Evolutionary conservation across 2,888 invertebrate species (phyloP).

Genomic region (Dicroscelio sp.): DNA sequence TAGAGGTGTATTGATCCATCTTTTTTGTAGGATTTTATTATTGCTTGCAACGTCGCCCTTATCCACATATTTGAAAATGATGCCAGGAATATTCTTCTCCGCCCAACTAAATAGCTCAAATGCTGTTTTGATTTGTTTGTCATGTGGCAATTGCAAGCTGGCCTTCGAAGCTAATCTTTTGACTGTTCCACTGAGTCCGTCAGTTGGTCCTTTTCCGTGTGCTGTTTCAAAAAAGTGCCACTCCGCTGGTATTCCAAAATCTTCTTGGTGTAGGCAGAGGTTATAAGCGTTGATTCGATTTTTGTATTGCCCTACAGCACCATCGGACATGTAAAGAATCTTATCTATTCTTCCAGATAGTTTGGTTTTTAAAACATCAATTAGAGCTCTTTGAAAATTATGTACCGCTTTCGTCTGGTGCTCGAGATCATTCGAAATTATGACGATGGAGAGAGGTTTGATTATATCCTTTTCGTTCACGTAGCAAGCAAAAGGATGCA

Average conservation of each 20-base stretch:
- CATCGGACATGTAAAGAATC: constrained; percentile 70
- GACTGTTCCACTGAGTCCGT: constrained; percentile 66
- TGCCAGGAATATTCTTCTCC: constrained; percentile 41
- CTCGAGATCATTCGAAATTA: constrained; percentile 72
- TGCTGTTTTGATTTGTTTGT: constrained; percentile 67
- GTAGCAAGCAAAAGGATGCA: not conserved
- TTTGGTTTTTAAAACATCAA: constrained; percentile 23
- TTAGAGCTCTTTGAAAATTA: constrained; percentile 32
- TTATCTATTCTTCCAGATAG: constrained; percentile 8
- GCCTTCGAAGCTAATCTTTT: constrained; percentile 58
- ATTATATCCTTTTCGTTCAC: constrained; percentile 49
- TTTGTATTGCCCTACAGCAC: constrained; percentile 67
- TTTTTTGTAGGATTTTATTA: no score
- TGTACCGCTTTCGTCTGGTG: constrained; percentile 53
- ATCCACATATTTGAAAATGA: constrained; percentile 45
- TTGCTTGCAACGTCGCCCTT: constrained; percentile 19
- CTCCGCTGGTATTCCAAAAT: constrained; percentile 60
- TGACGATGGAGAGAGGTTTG: constrained; percentile 58
- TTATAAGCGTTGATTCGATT: constrained; percentile 50
- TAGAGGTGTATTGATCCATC: no score
- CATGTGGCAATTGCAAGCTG: constrained; percentile 53
- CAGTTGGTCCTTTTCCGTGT: constrained; percentile 56
- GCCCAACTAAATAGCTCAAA: constrained; percentile 60
- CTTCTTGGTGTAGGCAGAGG: constrained; percentile 57
- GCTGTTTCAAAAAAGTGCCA: constrained; percentile 63